Evolutionary conservation across 2,113 vertebrate species (phyloP).

Genomic region (Gulo gulo): DNA sequence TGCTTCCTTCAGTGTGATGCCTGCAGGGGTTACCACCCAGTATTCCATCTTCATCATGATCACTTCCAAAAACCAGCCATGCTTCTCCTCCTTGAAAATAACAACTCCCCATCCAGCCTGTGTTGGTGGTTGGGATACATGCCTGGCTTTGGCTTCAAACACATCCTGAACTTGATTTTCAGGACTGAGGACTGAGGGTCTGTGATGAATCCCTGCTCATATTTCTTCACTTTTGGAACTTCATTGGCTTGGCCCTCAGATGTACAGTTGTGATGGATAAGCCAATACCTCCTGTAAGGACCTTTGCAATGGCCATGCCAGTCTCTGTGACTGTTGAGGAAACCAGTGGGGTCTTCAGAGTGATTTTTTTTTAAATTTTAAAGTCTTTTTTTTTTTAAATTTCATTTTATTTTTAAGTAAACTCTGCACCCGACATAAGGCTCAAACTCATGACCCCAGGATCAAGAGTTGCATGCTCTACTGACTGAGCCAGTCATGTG

Average conservation of each 20-base stretch:
- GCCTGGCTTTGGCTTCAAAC: constrained; percentile 95
- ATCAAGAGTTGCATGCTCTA: background rate
- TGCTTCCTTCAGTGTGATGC: constrained; percentile 94
- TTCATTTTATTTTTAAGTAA: background rate
- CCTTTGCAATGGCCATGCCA: constrained; percentile 97
- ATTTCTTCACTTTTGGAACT: constrained; percentile 99
- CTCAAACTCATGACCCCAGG: background rate
- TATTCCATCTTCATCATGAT: constrained; percentile 97
- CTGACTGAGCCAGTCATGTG: background rate
- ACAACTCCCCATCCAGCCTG: constrained; percentile 95
- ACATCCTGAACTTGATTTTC: constrained; percentile 91
- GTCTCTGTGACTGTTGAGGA: constrained; percentile 95
- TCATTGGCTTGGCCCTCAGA: constrained; percentile 98
- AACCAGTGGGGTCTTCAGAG: constrained; percentile 93
- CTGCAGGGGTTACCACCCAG: constrained; percentile 94
- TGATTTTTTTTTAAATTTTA: constrained; percentile 80
- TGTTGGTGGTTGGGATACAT: constrained; percentile 97
- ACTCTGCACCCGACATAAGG: background rate
- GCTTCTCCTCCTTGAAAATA: constrained; percentile 94
- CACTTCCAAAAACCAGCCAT: constrained; percentile 90
- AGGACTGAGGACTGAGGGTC: constrained; percentile 98
- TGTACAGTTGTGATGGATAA: constrained; percentile 99
- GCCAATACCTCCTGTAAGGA: constrained; percentile 95
- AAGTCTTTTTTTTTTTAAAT: background rate
- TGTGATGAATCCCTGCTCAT: constrained; percentile 98